Evolutionary conservation across 1,140 invertebrate genomes (phyloP).

Genomic region (Heliconius melpomene): DNA sequence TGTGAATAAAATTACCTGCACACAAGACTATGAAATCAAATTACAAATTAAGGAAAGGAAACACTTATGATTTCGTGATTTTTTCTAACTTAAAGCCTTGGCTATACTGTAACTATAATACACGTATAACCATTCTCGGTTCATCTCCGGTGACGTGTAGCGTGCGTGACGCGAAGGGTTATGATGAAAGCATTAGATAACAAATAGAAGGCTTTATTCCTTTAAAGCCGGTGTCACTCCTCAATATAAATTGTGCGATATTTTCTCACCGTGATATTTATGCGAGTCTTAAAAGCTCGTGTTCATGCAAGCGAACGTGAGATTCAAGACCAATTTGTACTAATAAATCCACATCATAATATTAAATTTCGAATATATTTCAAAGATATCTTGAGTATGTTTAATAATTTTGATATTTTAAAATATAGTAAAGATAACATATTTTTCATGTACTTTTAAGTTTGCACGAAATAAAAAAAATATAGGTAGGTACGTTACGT

Average conservation of each 20-base stretch:
- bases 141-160: conserved; percentile 45
- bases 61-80: not conserved
- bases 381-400: too few relatives aligned
- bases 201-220: conserved; percentile 41
- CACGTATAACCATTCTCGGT: conserved; percentile 28
- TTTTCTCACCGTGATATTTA: conserved; percentile 33
- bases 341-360: conserved; percentile 22
- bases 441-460: too few relatives aligned
- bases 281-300: conserved; percentile 29
- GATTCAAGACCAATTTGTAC: conserved; percentile 19
- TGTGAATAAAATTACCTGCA: too few relatives aligned
- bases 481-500: too few relatives aligned
- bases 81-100: not conserved
- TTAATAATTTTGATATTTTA: too few relatives aligned
- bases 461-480: too few relatives aligned
- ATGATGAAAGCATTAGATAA: conserved; percentile 46
- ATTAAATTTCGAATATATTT: conserved; percentile 14
- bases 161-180: conserved; percentile 40
- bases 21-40: too few relatives aligned
- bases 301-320: conserved; percentile 20
- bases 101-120: conserved; percentile 26
- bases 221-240: conserved; percentile 42
- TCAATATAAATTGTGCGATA: conserved; percentile 39
- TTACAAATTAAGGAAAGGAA: not conserved
- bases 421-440: too few relatives aligned